These are phyloP conservation scores for Trachelus tabidus DNA, from an alignment of 2,888 invertebrate species.

Conservation along the genomic window DNA sequence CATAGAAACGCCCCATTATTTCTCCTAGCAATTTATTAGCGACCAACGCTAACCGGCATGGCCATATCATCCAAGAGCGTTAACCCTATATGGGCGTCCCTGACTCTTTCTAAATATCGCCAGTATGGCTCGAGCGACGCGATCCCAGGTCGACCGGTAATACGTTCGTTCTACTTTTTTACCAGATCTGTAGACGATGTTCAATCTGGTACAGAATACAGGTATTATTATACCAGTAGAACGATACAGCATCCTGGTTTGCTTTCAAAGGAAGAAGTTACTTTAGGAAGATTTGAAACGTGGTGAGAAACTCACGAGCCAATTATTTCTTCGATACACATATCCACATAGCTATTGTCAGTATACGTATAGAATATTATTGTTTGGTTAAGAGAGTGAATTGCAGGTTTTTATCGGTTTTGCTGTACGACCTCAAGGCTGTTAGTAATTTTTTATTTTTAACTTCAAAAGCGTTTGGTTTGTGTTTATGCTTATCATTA, in stretches of 20 bases:
- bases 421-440: neutral
- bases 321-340: no score
- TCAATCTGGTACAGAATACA: neutral
- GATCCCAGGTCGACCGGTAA: slow-evolving; percentile 24
- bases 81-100: slow-evolving; percentile 37
- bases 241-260: neutral
- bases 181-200: neutral
- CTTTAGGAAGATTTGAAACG: neutral
- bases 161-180: slow-evolving; percentile 34
- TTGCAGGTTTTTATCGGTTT: neutral
- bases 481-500: neutral
- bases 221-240: neutral
- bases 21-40: neutral
- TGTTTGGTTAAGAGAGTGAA: neutral
- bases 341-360: neutral
- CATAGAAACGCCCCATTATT: neutral
- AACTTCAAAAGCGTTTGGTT: neutral
- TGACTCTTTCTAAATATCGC: neutral
- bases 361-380: neutral
- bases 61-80: slow-evolving; percentile 23
- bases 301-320: neutral
- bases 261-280: neutral
- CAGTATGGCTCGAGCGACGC: slow-evolving; percentile 12
- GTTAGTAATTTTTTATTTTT: neutral
- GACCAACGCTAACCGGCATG: neutral